These are phyloP conservation scores for Bolborhynchus lineola DNA, from an alignment of 2,113 vertebrate species.

Conservation along the genomic window DNA sequence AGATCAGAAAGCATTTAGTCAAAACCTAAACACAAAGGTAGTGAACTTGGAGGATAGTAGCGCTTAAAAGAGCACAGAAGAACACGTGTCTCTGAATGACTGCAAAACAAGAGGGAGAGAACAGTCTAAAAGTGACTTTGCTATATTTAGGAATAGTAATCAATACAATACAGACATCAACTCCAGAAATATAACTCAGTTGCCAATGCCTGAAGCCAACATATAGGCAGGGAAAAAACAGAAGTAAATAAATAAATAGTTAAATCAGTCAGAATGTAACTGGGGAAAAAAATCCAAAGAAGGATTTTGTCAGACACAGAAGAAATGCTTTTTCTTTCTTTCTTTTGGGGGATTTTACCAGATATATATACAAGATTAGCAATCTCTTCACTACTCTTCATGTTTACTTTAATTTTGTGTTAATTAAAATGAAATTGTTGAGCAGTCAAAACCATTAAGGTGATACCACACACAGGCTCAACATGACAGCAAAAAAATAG, in stretches of 20 bases:
- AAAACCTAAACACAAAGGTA: background rate
- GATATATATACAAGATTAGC: background rate
- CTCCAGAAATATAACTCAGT: slow-evolving; percentile 26
- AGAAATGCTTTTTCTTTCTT: background rate
- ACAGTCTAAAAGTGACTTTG: slow-evolving; percentile 55
- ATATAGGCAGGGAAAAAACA: background rate
- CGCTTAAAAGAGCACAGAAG: background rate
- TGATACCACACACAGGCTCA: background rate
- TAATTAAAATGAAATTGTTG: background rate
- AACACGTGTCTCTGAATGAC: background rate
- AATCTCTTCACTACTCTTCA: background rate
- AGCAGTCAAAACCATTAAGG: background rate
- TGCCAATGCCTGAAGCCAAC: slow-evolving; percentile 20
- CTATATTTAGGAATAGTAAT: slow-evolving; percentile 59
- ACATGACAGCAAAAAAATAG: background rate
- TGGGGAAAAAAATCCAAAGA: background rate
- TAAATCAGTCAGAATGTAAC: background rate
- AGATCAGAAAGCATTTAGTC: background rate
- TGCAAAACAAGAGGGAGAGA: slow-evolving; percentile 14
- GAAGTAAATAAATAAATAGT: background rate
- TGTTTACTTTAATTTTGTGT: background rate
- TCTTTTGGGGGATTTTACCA: background rate
- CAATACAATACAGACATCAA: slow-evolving; percentile 59
- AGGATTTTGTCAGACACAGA: background rate
- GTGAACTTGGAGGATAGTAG: background rate